A percentile compares a stretch with the other conserved stretches of the same genome.
phyloP scores from a whole-genome alignment of 2,888 invertebrate species.

The Mechanitis mazaeus region DNA sequence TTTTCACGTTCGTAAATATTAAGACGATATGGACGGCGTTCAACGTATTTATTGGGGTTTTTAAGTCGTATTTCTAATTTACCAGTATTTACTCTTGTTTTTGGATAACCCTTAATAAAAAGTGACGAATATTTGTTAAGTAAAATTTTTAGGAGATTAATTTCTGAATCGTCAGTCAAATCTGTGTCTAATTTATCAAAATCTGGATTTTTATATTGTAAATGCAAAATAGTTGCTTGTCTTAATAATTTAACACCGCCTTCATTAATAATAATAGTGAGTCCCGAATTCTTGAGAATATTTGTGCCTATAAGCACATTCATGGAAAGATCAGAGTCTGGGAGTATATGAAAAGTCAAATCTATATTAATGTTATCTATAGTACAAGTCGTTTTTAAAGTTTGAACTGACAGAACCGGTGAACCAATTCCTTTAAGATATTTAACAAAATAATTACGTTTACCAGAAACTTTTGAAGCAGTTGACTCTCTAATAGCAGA shows the following conservation, averaged over 20 bases:
- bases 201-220: constrained; percentile 10
- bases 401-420: constrained; percentile 13
- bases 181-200: constrained; percentile 18
- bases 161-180: constrained; percentile 9
- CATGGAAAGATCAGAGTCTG: too few relatives aligned
- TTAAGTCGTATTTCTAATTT: constrained; percentile 16
- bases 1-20: constrained; percentile 19
- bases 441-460: constrained; percentile 19
- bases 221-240: constrained; percentile 8
- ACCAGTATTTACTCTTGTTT: constrained; percentile 13
- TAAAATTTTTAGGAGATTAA: constrained; percentile 10
- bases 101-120: constrained; percentile 16
- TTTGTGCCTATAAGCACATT: too few relatives aligned
- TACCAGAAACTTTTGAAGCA: constrained; percentile 31
- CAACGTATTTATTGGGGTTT: constrained; percentile 16
- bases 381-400: too few relatives aligned
- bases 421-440: constrained; percentile 14
- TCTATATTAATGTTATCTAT: too few relatives aligned
- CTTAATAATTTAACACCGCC: constrained; percentile 11
- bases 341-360: too few relatives aligned
- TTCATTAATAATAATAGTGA: constrained; percentile 17
- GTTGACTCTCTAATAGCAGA: constrained; percentile 31
- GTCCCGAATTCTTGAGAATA: constrained; percentile 15
- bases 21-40: constrained; percentile 14
- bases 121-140: constrained; percentile 18